phyloP scores from a whole-genome alignment of 2,888 invertebrate species.

The Adineta ricciae region DNA sequence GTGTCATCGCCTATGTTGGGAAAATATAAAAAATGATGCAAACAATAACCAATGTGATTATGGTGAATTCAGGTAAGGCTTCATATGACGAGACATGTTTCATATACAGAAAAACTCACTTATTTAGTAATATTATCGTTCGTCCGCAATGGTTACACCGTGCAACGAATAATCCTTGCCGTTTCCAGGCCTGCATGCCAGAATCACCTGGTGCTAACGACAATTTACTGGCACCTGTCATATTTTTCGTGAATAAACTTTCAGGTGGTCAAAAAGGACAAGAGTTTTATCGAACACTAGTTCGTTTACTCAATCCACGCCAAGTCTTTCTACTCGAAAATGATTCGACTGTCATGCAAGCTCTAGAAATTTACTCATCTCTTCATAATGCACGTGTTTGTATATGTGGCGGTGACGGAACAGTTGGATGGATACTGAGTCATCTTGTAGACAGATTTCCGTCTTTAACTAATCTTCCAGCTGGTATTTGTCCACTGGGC shows the following conservation, averaged over 20 bases:
- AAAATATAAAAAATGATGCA: not conserved
- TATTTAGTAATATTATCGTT: not conserved
- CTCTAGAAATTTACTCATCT: not conserved
- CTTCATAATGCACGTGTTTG: not conserved
- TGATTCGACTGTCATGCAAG: slow-evolving; percentile 56
- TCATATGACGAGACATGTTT: not conserved
- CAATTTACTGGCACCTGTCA: not conserved
- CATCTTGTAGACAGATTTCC: slow-evolving; percentile 97
- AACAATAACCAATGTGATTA: not conserved
- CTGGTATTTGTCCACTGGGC: slow-evolving; percentile 80
- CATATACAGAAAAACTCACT: too few species aligned
- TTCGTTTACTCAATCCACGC: slow-evolving; percentile 91
- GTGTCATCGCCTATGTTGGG: not conserved
- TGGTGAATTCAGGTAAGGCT: not conserved
- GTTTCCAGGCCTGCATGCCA: not conserved
- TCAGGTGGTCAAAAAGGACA: not conserved
- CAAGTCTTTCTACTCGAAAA: slow-evolving; percentile 99
- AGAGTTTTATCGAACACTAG: not conserved
- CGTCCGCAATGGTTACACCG: not conserved
- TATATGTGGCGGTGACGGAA: slow-evolving; percentile 98
- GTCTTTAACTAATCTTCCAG: slow-evolving; percentile 95
- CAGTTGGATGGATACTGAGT: slow-evolving; percentile 95
- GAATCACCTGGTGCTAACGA: not conserved
- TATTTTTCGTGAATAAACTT: not conserved
- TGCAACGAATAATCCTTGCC: too few species aligned